Evolutionary conservation across 2,797 vertebrate species (phyloP).

Genomic region (Schizopygopsis pylzovi): DNA sequence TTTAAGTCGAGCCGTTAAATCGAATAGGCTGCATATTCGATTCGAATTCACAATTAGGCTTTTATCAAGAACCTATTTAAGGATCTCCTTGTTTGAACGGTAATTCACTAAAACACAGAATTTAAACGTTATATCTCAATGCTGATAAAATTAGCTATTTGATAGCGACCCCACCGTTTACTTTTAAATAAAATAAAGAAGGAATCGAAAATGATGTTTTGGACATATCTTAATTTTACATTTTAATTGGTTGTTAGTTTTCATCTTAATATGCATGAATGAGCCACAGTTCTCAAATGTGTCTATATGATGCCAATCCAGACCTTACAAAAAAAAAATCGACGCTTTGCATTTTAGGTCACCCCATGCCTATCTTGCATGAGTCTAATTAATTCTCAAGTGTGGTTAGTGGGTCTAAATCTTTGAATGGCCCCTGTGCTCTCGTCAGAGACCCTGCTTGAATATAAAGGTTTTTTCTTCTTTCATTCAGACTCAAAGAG

Average conservation of each 20-base stretch:
- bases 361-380: constrained; percentile 83
- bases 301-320: background rate
- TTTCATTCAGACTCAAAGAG: constrained; percentile 75
- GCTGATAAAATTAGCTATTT: background rate
- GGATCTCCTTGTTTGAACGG: background rate
- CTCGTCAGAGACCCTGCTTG: constrained; percentile 86
- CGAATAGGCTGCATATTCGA: background rate
- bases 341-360: constrained; percentile 55
- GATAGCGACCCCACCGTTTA: background rate
- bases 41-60: background rate
- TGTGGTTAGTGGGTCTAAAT: constrained; percentile 76
- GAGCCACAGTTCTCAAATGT: background rate
- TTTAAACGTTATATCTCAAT: background rate
- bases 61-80: background rate
- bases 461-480: constrained; percentile 84
- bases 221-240: background rate
- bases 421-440: constrained; percentile 77
- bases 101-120: background rate
- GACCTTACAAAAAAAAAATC: constrained; percentile 65
- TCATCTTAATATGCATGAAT: background rate
- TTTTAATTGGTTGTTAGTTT: background rate
- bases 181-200: background rate
- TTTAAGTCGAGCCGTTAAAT: background rate
- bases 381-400: constrained; percentile 86
- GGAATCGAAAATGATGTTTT: background rate